phyloP scores from a whole-genome alignment of 1,140 invertebrate species.

The Goniozus legneri region DNA sequence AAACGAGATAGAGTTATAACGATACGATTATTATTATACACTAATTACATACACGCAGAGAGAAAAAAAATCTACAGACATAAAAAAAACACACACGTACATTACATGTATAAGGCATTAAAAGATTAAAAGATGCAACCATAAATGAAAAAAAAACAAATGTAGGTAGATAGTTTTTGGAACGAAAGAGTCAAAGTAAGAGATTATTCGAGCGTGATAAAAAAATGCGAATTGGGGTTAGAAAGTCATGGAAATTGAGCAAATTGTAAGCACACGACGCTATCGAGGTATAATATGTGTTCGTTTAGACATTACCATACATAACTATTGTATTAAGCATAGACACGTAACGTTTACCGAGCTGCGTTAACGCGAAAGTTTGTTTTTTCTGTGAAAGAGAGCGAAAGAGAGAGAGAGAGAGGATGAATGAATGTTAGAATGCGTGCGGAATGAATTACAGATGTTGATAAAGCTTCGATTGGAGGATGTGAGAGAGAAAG shows the following conservation, averaged over 20 bases:
- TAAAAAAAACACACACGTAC: constrained; percentile 7
- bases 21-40: constrained; percentile 26
- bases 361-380: not conserved
- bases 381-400: not conserved
- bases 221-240: no score
- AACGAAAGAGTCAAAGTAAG: constrained; percentile 7
- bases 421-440: constrained; percentile 12
- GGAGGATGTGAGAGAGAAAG: not conserved
- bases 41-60: constrained; percentile 9
- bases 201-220: constrained; percentile 3
- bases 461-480: no score
- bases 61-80: not conserved
- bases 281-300: constrained; percentile 48
- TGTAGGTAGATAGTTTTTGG: constrained; percentile 25
- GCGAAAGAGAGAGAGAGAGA: not conserved
- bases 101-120: constrained; percentile 15
- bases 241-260: no score
- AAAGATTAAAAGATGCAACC: constrained; percentile 16
- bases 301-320: constrained; percentile 46
- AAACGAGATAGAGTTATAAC: constrained; percentile 25
- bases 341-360: constrained; percentile 21
- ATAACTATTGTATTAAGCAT: constrained; percentile 36
- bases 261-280: no score
- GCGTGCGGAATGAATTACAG: not conserved
- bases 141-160: constrained; percentile 3